Base-by-base conservation (phyloP, 2,113 vertebrate species). In the Lontra canadensis region DNA sequence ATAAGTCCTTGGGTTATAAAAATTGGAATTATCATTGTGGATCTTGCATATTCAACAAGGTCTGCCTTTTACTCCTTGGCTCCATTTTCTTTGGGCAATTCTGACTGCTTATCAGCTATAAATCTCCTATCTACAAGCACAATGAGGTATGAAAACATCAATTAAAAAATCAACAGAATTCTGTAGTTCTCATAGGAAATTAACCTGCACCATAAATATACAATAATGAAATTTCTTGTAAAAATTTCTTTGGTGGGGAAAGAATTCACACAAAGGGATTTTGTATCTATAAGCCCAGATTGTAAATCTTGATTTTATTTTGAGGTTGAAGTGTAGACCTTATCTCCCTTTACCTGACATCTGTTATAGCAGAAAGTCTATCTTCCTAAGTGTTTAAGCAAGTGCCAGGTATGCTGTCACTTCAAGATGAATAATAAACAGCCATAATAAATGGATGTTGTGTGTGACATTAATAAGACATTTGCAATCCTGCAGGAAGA, bases 401-500 rank as follows among this genome's bases (percentile, higher is more conserved):
- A 97, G 92, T 93, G 88, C 67, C 67, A 73, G 55, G 7, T 81
- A 90, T 31, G n/a, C 90, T 95, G 85, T 93, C 81, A 92, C 47
- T 95, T 93, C 36, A 59, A 44, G 73, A 84, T 83, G 95, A 96
- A 89, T 96, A 94, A 93, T 92, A 97, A 96, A 88, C 42, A 78
- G 67, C 76, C 49, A 20, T 93, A 96, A 92, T 84, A 94, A 95
- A 76, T 98, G 78, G 55, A 84, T 42, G 67, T 74, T 96, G 85
- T 81, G 49, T 94, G 67, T 96, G 96, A 96, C 88, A 65, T 97
- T 97, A 97, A 78, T 95, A 95, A 97, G 90, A 67, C 85, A 92
- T 76, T 88, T 90, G 81, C 73, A 76, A 73, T 95, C 73, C 61
- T 95, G 85, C 42, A 83, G 79, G 79, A 95, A 95, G 88, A 97